Base-by-base conservation (phyloP, 64 coral and sea anemone species). In the Montipora cactus region DNA sequence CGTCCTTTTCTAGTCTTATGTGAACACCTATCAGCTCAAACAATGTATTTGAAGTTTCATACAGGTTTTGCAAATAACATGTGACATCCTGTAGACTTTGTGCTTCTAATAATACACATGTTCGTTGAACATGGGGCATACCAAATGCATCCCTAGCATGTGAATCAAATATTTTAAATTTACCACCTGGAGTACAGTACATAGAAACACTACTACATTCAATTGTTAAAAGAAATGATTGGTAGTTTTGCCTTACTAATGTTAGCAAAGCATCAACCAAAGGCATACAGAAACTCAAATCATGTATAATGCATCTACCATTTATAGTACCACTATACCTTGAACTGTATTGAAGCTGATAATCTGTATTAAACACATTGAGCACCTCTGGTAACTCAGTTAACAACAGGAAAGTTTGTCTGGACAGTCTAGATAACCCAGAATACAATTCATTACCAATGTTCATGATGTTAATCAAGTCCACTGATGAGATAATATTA, bases 341-440 rank as follows among this genome's bases (percentile, higher is more conserved):
- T 87, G 58, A n/a, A 87, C 64, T 57, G 11, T 57, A 57, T 57
- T 57, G 53, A 11, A 57, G 53, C 53, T 57, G 53, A 0, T 57
- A 57, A 69, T 87, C 64, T 68, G 37, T 51, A 23, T 87, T 66
- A 19, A 68, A 37, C 25, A 87, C 83, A 47, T 58, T 12, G 47
- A 87, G 83, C 67, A 87, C 69, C 2, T 58, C 9, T 67, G 83
- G 83, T 47, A 87, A 87, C 64, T 87, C 83, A 25, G 57, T 87
- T 68, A 57, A 57, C 11, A 57, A 57, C 53, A 57, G 53, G 0
- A 57, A 5, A 57, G 53, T 57, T 57, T 57, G 69, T 67, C 83
- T 83, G 49, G 9, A 47, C 80, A 51, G 53, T 67, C 44, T 69
- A 18, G 14, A 87, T 87, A 12, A 23, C 69, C 69, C 69, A 21